Base-by-base conservation (phyloP, 2,888 invertebrate species). In the Tetanocera ferruginea region DNA sequence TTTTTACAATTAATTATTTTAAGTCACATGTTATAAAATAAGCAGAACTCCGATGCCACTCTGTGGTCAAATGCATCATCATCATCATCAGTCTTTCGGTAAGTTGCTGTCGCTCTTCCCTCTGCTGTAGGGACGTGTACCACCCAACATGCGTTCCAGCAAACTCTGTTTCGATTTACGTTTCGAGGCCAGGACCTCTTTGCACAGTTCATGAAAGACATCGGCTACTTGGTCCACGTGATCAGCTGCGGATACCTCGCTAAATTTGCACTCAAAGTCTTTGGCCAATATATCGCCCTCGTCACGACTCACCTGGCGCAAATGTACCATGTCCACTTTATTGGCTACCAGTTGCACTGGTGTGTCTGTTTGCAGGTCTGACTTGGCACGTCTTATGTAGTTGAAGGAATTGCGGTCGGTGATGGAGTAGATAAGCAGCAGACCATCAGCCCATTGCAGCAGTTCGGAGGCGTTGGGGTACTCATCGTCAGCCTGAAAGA, bases 51-150 rank as follows among this genome's bases (percentile, higher is more conserved):
- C 11, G 4, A 60, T 8, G 5, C 9, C 9, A 19, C 23, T 23
- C 14, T 19, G 19, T 14, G 57, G 4, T 23, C 11, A 28, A 60
- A 23, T 23, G 55, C 55, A 55, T 55, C 23, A 49, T 49, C 49
- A 49, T 49, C 49, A 49, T 49, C 49, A 23, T 91, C 91, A 95
- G 89, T 96, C 96, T 90, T 96, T 96, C 11, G 96, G 96, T 82
- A 97, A 90, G 43, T 96, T 95, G 86, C 95, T 96, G 87, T 97
- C 96, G 89, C 96, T 97, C 88, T 97, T 97, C 67, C 96, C 96
- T 78, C 96, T 91, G 19, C 94, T 94, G 89, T 96, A 97, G 69
- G 94, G 93, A 11, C 92, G 89, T 80, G 94, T 94, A 31, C 94
- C 93, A 49, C 96, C 96, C 67, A 97, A 91, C 94, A 97, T 96